Evolutionary conservation across 1,140 invertebrate genomes (phyloP), one percentile per base, ranked within the genome.

Genomic region (Palaemon carinicauda): DNA sequence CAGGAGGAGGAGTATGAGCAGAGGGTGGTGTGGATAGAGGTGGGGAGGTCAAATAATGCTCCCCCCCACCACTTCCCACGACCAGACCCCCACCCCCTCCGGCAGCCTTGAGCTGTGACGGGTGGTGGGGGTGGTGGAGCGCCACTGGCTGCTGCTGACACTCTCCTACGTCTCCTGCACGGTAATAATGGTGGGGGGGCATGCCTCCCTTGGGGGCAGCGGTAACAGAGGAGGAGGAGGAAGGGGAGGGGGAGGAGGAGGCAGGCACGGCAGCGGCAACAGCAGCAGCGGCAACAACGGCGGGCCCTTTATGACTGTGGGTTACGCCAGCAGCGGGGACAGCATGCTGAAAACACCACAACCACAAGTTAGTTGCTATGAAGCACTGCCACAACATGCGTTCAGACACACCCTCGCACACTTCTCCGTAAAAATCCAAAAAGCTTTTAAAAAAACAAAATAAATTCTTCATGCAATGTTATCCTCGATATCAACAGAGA

Each of bases 261-360:
- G 73, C 80, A 71, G 87, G 51, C 75, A 56, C 60, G 56, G 60
- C 41, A 29, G 50, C 60, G 24, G 80, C 52, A 50, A 56, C 80
- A 53, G 87, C 56, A 82, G 74, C 60, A 21, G 80, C 74, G 78
- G 80, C 65, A 56, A 80, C 79, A 27, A 73, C 51, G 31, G 71
- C 80, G 83, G 69, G 33, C 10, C 80, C 52, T 53, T 50, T 82
- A 73, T 82, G 80, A 83, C 60, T 75, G 87, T 79, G 79, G 52
- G 80, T 75, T 78, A 75, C 41, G 41, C 41, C 85, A 80, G 85
- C 80, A 81, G 85, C 85, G 82, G 85, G 73, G 75, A 31, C 80
- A 87, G 74, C 80, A 88, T 87, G 84, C 84, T 87, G 84, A 84
- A 82, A 88, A 84, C 87, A 88, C 80, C 87, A 88, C 80, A 88